These are phyloP conservation scores for Euthynnus affinis DNA, from an alignment of 2,797 vertebrate genomes.

Conservation along the genomic window DNA sequence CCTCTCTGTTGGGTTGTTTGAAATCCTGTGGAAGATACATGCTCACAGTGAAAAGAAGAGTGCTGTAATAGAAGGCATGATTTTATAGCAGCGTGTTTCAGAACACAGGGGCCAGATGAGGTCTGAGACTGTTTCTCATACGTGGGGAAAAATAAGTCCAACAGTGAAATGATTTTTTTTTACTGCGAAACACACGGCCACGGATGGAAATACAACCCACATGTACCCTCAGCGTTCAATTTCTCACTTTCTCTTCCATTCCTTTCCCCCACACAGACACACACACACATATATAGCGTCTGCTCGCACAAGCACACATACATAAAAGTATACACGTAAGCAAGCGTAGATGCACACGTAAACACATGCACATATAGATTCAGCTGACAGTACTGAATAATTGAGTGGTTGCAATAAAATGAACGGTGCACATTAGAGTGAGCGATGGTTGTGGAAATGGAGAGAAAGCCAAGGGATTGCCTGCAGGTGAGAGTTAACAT, in stretches of 20 bases:
- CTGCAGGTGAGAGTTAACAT: constrained; percentile 70
- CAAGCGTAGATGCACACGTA: constrained; percentile 5
- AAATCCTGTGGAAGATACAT: constrained; percentile 40
- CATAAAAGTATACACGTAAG: constrained; percentile 6
- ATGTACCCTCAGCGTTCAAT: constrained; percentile 27
- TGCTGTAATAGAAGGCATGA: constrained; percentile 36
- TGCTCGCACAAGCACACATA: constrained; percentile 8
- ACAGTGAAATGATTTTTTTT: constrained; percentile 32
- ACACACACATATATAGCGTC: neutral
- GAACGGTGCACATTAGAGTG: constrained; percentile 55
- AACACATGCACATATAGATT: constrained; percentile 56
- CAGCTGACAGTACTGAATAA: constrained; percentile 76
- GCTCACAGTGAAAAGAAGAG: constrained; percentile 35
- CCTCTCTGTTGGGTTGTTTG: constrained; percentile 21
- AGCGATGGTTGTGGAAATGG: constrained; percentile 41
- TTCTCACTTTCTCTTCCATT: constrained; percentile 34
- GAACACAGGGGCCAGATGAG: constrained; percentile 40
- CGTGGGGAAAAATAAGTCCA: constrained; percentile 41
- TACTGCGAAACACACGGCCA: constrained; percentile 30
- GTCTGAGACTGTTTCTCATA: constrained; percentile 40
- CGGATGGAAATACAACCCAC: constrained; percentile 44
- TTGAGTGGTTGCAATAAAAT: constrained; percentile 79
- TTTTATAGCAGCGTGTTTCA: constrained; percentile 42
- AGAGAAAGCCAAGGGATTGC: constrained; percentile 41
- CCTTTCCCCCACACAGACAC: neutral